Evolutionary conservation across 2,888 invertebrate genomes (phyloP).

Genomic region (Dinocampus coccinellae): DNA sequence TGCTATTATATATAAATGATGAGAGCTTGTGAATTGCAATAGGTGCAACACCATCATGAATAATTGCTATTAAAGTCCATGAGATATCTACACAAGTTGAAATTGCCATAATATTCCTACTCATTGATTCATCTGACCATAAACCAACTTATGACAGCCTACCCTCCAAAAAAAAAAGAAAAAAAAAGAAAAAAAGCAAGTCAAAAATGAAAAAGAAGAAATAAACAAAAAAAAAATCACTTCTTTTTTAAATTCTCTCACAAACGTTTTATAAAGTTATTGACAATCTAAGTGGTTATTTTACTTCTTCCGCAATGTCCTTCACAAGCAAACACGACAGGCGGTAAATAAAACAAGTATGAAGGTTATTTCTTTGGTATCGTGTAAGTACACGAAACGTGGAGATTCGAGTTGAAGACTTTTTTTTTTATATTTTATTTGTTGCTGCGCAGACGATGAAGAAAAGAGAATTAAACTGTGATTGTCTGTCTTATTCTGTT

Average conservation of each 20-base stretch:
- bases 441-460: neutral
- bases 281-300: slow-evolving; percentile 5
- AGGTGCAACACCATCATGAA: slow-evolving; percentile 1
- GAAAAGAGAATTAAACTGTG: neutral
- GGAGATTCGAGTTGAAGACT: neutral
- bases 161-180: too few relatives aligned
- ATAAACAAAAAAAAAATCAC: neutral
- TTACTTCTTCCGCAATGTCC: slow-evolving; percentile 9
- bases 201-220: neutral
- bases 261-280: slow-evolving; percentile 1
- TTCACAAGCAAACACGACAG: neutral
- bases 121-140: slow-evolving; percentile 3
- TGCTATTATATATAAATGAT: neutral
- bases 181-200: neutral
- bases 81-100: neutral
- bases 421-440: neutral
- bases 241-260: neutral
- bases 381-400: slow-evolving; percentile 11
- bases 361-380: slow-evolving; percentile 12
- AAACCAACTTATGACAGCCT: too few relatives aligned
- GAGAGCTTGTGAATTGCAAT: neutral
- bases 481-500: neutral
- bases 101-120: neutral
- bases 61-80: neutral
- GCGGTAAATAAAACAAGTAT: slow-evolving; percentile 1